Evolutionary conservation across 2,113 vertebrate genomes (phyloP).

Genomic region (Garra rufa): DNA sequence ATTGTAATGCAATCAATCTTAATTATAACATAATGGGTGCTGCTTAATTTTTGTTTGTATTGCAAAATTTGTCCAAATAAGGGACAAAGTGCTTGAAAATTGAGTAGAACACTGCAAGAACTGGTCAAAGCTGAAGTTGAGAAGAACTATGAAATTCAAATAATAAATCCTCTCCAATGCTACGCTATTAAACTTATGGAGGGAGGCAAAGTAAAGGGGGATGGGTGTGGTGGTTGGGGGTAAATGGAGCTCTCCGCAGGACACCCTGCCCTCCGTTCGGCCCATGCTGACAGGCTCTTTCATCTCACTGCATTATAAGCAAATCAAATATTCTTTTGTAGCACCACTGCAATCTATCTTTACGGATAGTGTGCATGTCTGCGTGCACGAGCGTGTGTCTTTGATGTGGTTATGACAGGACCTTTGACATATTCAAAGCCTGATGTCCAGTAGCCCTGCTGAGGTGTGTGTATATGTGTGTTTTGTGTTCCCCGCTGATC

Average conservation of each 20-base stretch:
- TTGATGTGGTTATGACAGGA: constrained; percentile 78
- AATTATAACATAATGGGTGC: neutral
- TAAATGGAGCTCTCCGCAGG: constrained; percentile 52
- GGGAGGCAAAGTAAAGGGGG: neutral
- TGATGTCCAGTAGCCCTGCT: constrained; percentile 79
- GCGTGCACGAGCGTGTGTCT: constrained; percentile 33
- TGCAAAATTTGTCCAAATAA: neutral
- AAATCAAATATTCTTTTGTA: constrained; percentile 82
- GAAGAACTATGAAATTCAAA: neutral
- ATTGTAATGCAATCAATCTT: neutral
- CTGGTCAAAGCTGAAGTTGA: neutral
- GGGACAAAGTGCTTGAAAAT: neutral
- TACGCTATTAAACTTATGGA: neutral
- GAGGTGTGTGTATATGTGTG: constrained; percentile 56
- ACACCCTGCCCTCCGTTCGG: constrained; percentile 55
- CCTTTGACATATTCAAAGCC: constrained; percentile 72
- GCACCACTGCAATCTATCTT: constrained; percentile 66
- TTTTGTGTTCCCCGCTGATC: constrained; percentile 73
- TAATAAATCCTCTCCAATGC: neutral
- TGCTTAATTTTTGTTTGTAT: neutral
- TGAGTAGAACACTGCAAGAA: neutral
- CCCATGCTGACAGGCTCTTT: constrained; percentile 70
- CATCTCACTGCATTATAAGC: constrained; percentile 74
- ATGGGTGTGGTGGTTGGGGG: neutral
- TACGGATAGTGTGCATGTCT: constrained; percentile 32